Conservation (phyloP, 2,797 vertebrate genomes). For the Rhinophrynus dorsalis region DNA sequence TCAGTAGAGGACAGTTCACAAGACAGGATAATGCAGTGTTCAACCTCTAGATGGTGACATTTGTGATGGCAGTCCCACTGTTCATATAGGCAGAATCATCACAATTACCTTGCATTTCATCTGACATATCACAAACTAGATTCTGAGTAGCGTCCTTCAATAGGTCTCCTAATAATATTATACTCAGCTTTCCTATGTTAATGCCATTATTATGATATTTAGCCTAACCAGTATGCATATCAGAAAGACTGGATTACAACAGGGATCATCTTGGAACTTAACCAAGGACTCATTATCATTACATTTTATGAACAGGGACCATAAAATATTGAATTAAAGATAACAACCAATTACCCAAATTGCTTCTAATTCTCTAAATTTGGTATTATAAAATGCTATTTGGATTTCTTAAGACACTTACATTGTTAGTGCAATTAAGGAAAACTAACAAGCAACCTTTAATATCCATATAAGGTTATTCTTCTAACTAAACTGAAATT, state of each 20-base stretch:
- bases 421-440: slow-evolving; percentile 53
- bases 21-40: no score
- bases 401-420: slow-evolving; percentile 49
- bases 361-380: slow-evolving; percentile 52
- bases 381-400: slow-evolving; percentile 49
- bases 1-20: no score
- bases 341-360: slow-evolving; percentile 42
- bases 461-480: slow-evolving; percentile 43
- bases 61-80: no score
- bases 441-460: slow-evolving; percentile 59
- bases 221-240: slow-evolving; percentile 17
- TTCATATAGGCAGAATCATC: no score
- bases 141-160: slow-evolving; percentile 53
- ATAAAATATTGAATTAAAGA: slow-evolving; percentile 38
- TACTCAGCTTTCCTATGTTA: slow-evolving; percentile 34
- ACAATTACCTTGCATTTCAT: slow-evolving; percentile 49
- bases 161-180: slow-evolving; percentile 49
- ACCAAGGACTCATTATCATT: slow-evolving; percentile 5
- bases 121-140: slow-evolving; percentile 57
- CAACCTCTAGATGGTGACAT: no score
- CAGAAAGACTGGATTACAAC: background rate
- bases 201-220: slow-evolving; percentile 39
- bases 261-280: slow-evolving; percentile 27
- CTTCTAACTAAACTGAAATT: slow-evolving; percentile 69
- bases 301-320: slow-evolving; percentile 36